Base-by-base conservation (phyloP, 1,140 invertebrate species). In the Phthorimaea operculella region DNA sequence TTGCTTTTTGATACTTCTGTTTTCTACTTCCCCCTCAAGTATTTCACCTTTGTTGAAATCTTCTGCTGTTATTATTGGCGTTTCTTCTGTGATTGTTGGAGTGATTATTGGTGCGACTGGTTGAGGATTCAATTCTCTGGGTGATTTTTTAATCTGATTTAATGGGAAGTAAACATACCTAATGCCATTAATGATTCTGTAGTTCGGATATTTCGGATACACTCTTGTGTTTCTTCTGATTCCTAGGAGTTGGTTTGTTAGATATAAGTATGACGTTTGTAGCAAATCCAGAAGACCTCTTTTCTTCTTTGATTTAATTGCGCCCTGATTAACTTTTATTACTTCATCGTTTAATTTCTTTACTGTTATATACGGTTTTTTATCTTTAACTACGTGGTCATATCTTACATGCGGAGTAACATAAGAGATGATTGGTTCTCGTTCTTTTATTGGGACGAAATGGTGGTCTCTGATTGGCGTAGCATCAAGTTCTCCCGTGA, bases 21-120 rank as follows among this genome's bases (percentile, higher is more conserved):
- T 68, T 57, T 77, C 72, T 0, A 68, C 39, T 0, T 44, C 59
- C 6, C 63, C 74, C 62, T 79, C 76, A 6, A 71, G 56, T 51
- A 76, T 83, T 64, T 82, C 76, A 1, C 74, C 76, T 74, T 76
- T 75, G 60, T 84, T 78, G 21, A 74, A 81, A 68, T 84, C 71
- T 18, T 78, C 72, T 11, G 62, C 58, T 21, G 73, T 62, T 49
- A 76, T 59, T 47, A 76, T 62, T 0, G 74, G 59, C 55, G 77
- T 79, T 6, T 64, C 49, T 60, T 76, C 70, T 62, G 74, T 64
- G 0, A 54, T 47, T 33, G 15, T 50, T 60, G 72, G n/a, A n/a
- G n/a, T n/a, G n/a, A n/a, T 62, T 3, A 64, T 61, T 42, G 52
- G 59, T 50, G 12, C 16, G 15, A 47, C 47, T 21, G 17, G 17